phyloP scores from a whole-genome alignment of 2,888 invertebrate genomes.

The Eupithecia dodoneata region DNA sequence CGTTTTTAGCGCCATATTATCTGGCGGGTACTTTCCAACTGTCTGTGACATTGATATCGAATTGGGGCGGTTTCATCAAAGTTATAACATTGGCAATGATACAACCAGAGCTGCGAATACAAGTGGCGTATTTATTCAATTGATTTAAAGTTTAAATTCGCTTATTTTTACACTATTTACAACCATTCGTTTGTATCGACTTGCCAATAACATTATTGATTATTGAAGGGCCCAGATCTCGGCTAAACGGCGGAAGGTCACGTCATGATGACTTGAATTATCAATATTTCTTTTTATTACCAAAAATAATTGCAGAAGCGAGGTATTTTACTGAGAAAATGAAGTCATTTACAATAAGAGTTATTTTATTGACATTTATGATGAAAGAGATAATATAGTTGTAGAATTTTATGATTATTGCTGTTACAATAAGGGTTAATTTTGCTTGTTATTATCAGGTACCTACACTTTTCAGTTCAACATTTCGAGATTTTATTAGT shows the following conservation, averaged over 20 bases:
- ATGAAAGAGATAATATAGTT: constrained; percentile 40
- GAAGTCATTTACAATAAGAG: constrained; percentile 38
- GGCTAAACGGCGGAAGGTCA: constrained; percentile 34
- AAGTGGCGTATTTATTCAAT: neutral
- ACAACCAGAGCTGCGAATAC: neutral
- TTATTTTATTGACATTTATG: constrained; percentile 34
- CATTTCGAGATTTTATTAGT: neutral
- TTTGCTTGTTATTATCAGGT: constrained; percentile 16
- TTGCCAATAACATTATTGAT: constrained; percentile 22
- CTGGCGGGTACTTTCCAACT: constrained; percentile 52
- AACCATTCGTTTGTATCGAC: neutral
- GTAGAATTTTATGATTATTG: constrained; percentile 31
- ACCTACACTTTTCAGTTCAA: neutral
- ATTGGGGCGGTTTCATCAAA: constrained; percentile 52
- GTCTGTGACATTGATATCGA: constrained; percentile 58
- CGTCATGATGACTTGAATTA: constrained; percentile 30
- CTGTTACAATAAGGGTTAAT: constrained; percentile 5
- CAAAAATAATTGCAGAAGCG: constrained; percentile 27
- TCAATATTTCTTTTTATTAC: constrained; percentile 35
- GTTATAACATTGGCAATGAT: constrained; percentile 36
- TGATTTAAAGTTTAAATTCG: constrained; percentile 16
- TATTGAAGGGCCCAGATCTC: constrained; percentile 29
- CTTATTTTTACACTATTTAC: neutral
- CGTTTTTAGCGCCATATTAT: constrained; percentile 50
- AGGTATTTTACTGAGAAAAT: constrained; percentile 34